phyloP scores from a whole-genome alignment of 2,113 vertebrate species.

The Penelope pileata region DNA sequence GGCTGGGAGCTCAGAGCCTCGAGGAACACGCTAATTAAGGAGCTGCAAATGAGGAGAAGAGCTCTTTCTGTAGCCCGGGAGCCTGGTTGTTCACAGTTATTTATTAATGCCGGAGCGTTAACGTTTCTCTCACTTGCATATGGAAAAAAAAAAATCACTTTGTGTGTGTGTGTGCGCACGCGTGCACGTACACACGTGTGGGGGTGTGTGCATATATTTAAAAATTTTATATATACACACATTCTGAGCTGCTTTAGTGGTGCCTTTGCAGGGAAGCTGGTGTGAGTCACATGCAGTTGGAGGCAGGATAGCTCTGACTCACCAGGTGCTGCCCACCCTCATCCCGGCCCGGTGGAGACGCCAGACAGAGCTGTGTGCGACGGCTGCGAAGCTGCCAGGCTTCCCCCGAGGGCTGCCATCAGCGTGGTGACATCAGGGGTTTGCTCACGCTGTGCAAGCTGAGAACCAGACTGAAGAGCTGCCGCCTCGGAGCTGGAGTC shows the following conservation, averaged over 20 bases:
- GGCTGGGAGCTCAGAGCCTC: not conserved
- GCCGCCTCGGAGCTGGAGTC: not conserved
- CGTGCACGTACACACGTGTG: not conserved
- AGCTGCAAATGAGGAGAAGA: slow-evolving; percentile 2
- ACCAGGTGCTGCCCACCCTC: not conserved
- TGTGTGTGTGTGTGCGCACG: not conserved
- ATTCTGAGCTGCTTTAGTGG: not conserved
- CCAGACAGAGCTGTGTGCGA: not conserved
- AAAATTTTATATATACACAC: not conserved
- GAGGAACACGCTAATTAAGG: not conserved
- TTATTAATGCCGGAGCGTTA: slow-evolving; percentile 46
- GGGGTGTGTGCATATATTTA: not conserved
- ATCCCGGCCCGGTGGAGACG: not conserved
- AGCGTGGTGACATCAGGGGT: not conserved
- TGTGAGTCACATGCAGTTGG: not conserved
- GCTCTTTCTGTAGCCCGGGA: not conserved
- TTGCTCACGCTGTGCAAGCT: not conserved
- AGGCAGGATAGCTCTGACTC: slow-evolving; percentile 20
- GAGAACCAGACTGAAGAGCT: not conserved
- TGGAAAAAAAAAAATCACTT: not conserved
- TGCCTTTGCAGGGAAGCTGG: not conserved
- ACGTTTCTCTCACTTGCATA: not conserved
- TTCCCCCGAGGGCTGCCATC: not conserved
- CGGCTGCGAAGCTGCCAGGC: not conserved
- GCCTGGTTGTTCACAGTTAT: slow-evolving; percentile 45